Conservation (phyloP, 2,113 vertebrate genomes). For the Cyanoramphus novaezelandiae region DNA sequence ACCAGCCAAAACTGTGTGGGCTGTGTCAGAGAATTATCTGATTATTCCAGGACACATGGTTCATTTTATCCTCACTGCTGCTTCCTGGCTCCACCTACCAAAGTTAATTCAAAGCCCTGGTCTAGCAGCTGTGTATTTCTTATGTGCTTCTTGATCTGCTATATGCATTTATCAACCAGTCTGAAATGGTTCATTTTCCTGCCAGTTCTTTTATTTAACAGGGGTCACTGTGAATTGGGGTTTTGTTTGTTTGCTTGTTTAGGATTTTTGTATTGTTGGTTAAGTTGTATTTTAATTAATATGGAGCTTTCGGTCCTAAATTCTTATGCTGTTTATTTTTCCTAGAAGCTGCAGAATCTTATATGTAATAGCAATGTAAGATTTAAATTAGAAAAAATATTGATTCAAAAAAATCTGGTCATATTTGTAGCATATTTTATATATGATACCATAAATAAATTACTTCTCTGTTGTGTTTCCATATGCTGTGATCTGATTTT, state of each 20-base stretch:
- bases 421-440: background rate
- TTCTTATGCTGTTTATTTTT: background rate
- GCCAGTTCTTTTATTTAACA: background rate
- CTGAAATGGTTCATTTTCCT: background rate
- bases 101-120: background rate
- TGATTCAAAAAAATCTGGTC: background rate
- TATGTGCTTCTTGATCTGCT: background rate
- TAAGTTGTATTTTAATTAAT: background rate
- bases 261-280: background rate
- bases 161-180: background rate
- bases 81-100: conserved; percentile 15
- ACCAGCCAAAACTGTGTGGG: conserved; percentile 20
- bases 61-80: conserved; percentile 2
- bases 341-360: background rate
- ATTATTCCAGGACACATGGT: conserved; percentile 25
- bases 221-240: background rate
- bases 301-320: background rate
- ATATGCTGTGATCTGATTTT: background rate
- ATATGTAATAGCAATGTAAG: background rate
- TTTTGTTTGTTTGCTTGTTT: background rate
- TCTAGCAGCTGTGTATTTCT: background rate
- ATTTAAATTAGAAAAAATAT: background rate
- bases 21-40: conserved; percentile 12
- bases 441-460: background rate
- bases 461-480: background rate